phyloP scores from a whole-genome alignment of 2,797 vertebrate genomes.

The Gadopsis bispinosus region DNA sequence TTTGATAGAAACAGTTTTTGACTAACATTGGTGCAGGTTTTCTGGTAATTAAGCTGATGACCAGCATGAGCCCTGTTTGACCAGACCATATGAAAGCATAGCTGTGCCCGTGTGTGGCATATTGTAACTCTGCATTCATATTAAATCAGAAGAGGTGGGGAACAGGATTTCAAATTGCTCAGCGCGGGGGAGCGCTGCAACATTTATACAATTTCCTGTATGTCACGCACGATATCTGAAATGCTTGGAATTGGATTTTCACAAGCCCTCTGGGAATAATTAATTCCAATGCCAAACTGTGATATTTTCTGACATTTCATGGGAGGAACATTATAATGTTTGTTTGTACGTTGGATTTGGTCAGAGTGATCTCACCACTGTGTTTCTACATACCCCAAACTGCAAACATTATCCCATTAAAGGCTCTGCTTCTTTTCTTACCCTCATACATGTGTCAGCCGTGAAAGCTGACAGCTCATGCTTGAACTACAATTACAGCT shows the following conservation, averaged over 20 bases:
- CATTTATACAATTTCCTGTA: conserved; percentile 43
- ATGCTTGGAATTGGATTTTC: conserved; percentile 52
- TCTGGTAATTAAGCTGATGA: not conserved
- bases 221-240: conserved; percentile 38
- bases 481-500: conserved; percentile 29
- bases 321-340: conserved; percentile 9
- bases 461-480: not conserved
- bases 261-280: conserved; percentile 37
- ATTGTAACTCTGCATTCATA: conserved; percentile 2
- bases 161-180: conserved; percentile 30
- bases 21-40: not conserved
- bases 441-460: conserved; percentile 5
- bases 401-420: conserved; percentile 17
- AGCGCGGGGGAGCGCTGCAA: conserved; percentile 23
- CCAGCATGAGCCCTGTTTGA: conserved; percentile 1
- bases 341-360: conserved; percentile 33
- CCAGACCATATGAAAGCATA: not conserved
- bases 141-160: conserved; percentile 30
- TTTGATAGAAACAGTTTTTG: conserved; percentile 12
- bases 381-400: conserved; percentile 23
- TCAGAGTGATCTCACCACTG: conserved; percentile 4
- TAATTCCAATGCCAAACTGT: conserved; percentile 35
- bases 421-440: not conserved
- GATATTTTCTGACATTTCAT: conserved; percentile 38
- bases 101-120: not conserved